phyloP scores from a whole-genome alignment of 2,888 invertebrate genomes.

The Drosophila meridionalis region DNA sequence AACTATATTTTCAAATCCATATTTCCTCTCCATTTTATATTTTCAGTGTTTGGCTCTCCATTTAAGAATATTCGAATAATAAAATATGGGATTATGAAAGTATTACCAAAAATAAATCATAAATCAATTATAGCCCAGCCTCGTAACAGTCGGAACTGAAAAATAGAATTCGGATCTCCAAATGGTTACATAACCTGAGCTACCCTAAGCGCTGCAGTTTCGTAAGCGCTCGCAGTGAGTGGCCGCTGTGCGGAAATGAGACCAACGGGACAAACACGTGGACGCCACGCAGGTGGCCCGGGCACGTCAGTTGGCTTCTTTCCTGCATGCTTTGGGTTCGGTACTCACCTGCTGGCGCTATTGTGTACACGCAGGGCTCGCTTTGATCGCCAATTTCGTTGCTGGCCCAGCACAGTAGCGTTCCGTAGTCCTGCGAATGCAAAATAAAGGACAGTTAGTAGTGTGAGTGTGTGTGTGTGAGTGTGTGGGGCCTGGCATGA shows the following conservation, averaged over 20 bases:
- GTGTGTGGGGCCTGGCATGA: constrained; percentile 37
- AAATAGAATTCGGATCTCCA: neutral
- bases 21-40: too few relatives aligned
- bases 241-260: constrained; percentile 38
- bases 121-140: neutral
- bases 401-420: constrained; percentile 90
- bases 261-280: constrained; percentile 48
- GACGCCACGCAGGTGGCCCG: constrained; percentile 1
- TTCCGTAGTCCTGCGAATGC: constrained; percentile 88
- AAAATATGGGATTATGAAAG: neutral
- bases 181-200: neutral
- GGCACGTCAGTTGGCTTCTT: constrained; percentile 20
- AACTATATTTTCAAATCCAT: too few relatives aligned
- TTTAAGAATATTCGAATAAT: neutral
- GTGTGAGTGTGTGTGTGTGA: constrained; percentile 15
- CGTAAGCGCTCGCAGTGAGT: neutral
- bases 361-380: constrained; percentile 90
- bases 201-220: neutral
- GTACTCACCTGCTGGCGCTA: constrained; percentile 89
- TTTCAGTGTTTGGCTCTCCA: too few relatives aligned
- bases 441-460: constrained; percentile 22
- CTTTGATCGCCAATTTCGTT: constrained; percentile 90
- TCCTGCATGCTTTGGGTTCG: constrained; percentile 10
- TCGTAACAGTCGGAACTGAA: neutral
- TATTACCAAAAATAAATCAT: neutral